Evolutionary conservation across 2,797 vertebrate genomes (phyloP), one percentile per base, ranked within the genome.

Genomic region (Allobates femoralis): DNA sequence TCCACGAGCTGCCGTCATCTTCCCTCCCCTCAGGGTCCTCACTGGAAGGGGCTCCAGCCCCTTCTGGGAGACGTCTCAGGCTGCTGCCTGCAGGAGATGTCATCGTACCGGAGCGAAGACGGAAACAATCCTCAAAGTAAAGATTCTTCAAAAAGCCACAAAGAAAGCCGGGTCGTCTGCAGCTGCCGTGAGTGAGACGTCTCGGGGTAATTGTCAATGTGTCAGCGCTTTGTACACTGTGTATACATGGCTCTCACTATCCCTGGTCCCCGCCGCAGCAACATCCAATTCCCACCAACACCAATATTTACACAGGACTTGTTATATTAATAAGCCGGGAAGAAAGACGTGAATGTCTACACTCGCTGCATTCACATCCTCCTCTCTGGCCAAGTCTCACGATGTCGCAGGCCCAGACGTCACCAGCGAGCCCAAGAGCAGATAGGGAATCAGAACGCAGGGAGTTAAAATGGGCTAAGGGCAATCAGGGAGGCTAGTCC

Each of bases 151-250:
- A 58, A 79, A 76, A 32, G 11, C n/a, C n/a, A 8, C 16, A 69
- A 79, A 58, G 60, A 58, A 2, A 23, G 14, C 74, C 19, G 5
- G 32, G 23, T 23, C 34, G n/a, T 73, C 37, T 50, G 46, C 69
- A 46, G 37, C 64, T 56, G 85, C 69, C 76, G 67, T 67, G 82
- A 86, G 66, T 76, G n/a, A 86, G 69, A 73, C 37, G 69, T 73
- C 69, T 73, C 37, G 12, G 69, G 41, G 74, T 86, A 56, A 67
- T 46, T 75, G 21, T 58, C 79, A 75, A 71, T 78, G 41, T 73
- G 66, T 85, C 77, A 60, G 34, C n/a, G 77, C 77, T 85, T 79
- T 79, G 84, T 85, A 73, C 30, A 80, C 64, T 4, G 10, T 46
- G 64, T 50, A 53, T 41, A 14, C 3, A 53, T 26, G 37, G 69